Evolutionary conservation across 2,888 invertebrate species (phyloP).

Genomic region (Euspilapteryx auroguttella): DNA sequence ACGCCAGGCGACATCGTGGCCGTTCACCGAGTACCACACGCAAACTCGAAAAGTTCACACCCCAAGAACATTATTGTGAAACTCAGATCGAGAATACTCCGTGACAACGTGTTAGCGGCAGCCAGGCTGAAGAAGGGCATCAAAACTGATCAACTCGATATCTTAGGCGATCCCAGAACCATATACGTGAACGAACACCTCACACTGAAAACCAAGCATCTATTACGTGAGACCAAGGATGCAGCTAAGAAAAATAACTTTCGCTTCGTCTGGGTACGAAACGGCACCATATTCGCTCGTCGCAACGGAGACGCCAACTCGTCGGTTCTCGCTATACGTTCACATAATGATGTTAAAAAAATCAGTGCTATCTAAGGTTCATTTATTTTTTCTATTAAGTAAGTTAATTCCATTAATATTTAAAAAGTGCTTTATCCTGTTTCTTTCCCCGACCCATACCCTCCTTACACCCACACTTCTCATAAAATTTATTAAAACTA

Average conservation of each 20-base stretch:
- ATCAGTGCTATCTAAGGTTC: too few relatives aligned
- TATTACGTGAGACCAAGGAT: background rate
- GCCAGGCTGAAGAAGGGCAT: background rate
- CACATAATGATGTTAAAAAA: background rate
- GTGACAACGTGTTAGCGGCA: background rate
- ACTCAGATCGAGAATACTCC: background rate
- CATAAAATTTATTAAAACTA: too few relatives aligned
- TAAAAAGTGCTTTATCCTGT: too few relatives aligned
- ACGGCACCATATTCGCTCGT: background rate
- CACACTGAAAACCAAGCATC: background rate
- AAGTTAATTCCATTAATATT: too few relatives aligned
- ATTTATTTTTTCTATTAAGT: too few relatives aligned
- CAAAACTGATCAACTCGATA: background rate
- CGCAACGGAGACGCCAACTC: background rate
- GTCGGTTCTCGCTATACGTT: background rate
- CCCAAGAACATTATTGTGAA: background rate
- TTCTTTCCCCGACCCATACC: too few relatives aligned
- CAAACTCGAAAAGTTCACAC: background rate
- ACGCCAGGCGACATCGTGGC: background rate
- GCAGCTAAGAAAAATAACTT: background rate
- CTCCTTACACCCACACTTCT: too few relatives aligned
- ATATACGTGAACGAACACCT: background rate
- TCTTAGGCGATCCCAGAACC: background rate
- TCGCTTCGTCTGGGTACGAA: background rate
- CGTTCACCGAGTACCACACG: background rate